Base-by-base conservation (phyloP, 30 jellyfish, hydroid and myxozoan genomes). In the Calvadosia cruxmelitensis region DNA sequence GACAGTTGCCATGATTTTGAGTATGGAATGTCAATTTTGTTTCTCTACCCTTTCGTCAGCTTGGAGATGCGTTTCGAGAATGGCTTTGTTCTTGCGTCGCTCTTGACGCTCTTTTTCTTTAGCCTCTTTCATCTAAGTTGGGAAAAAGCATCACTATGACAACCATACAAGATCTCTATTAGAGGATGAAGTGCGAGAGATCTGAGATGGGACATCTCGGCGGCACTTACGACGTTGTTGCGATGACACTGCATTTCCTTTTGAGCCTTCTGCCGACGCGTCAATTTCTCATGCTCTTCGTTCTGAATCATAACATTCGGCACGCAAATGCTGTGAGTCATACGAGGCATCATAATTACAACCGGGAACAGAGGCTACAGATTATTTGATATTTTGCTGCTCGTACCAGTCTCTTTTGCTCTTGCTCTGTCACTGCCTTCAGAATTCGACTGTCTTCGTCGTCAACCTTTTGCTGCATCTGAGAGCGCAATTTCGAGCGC, bases 401-500 rank as follows among this genome's bases (percentile, higher is more conserved):
- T 42, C 93, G 64, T 27, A 89, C 98, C 63, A 77, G 61, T 75
- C 95, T 53, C 34, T 81, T 77, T 33, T 20, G 66, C 68, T 89
- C 98, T 34, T 75, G 69, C 42, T 89, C 95, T 1, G 80, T 85
- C 29, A 89, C 95, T 23, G 98, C 98, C 32, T 78, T 80, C 0
- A 90, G 93, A 61, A 89, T 77, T 32, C 98, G 51, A 3, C 72
- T 80, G 66, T 81, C 98, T 69, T 80, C 94, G 63, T 89, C 93
- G 53, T 89, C 95, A 34, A 81, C 93, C 53, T 74, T 76, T 24
- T 89, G 95, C 63, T 71, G 82, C 90, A 80, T 80, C 33, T 77
- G 81, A 33, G 72, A 82, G 12, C 77, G 85, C 34, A 89, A 67
- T 51, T 71, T 81, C 70, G 51, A 33, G 24, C 90, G 29, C 95